Evolutionary conservation across 2,888 invertebrate species (phyloP).

Genomic region (Serrognathus titanus): DNA sequence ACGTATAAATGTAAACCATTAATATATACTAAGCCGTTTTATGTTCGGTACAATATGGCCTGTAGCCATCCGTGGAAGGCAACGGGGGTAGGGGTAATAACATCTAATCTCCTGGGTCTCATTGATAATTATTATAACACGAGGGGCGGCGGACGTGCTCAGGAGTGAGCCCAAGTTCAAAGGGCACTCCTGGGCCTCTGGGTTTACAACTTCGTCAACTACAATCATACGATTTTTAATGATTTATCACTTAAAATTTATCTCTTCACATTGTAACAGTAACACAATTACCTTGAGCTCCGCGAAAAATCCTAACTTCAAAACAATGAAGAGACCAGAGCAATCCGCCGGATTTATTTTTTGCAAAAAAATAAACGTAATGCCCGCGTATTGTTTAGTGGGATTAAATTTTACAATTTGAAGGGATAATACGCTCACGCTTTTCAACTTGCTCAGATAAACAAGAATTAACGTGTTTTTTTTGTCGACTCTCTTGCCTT

Average conservation of each 20-base stretch:
- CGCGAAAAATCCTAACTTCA: no score
- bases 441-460: no score
- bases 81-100: slow-evolving; percentile 38
- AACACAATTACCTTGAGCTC: slow-evolving; percentile 3
- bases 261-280: slow-evolving; percentile 8
- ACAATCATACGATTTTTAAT: slow-evolving; percentile 20
- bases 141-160: slow-evolving; percentile 35
- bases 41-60: slow-evolving; percentile 27
- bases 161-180: slow-evolving; percentile 36
- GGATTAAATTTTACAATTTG: neutral
- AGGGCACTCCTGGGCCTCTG: slow-evolving; percentile 44
- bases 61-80: slow-evolving; percentile 24
- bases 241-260: slow-evolving; percentile 18
- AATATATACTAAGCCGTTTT: slow-evolving; percentile 26
- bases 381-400: neutral
- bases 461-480: no score
- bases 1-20: slow-evolving; percentile 19
- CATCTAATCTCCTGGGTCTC: slow-evolving; percentile 45
- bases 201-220: slow-evolving; percentile 38
- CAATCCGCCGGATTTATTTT: no score
- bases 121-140: slow-evolving; percentile 51
- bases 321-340: no score
- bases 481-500: no score
- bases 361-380: neutral
- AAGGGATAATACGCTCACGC: no score